These are phyloP conservation scores for Serranochromis macrocephalus DNA, from an alignment of 2,113 vertebrate genomes.

Conservation along the genomic window DNA sequence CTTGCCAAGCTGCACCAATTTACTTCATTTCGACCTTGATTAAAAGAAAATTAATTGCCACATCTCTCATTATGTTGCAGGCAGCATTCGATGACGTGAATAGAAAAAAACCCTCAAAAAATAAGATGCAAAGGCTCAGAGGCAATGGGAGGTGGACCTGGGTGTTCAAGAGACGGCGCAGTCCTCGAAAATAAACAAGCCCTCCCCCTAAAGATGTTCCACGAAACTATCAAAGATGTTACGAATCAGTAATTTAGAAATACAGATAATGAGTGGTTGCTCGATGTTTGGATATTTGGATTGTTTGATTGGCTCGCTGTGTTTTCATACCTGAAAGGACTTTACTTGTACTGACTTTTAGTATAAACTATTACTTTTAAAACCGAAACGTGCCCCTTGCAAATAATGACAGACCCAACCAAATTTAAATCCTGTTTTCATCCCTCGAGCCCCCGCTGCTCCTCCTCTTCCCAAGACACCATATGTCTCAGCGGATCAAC, in stretches of 20 bases:
- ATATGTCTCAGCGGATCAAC: constrained; percentile 75
- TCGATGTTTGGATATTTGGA: background rate
- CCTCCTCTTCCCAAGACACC: constrained; percentile 58
- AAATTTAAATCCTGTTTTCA: constrained; percentile 48
- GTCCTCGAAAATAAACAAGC: constrained; percentile 62
- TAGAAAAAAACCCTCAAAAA: constrained; percentile 69
- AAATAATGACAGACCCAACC: constrained; percentile 50
- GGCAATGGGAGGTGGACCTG: constrained; percentile 60
- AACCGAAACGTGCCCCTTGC: background rate
- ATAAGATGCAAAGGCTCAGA: constrained; percentile 50
- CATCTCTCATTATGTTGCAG: constrained; percentile 98
- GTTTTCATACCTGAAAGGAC: background rate
- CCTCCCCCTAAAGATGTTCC: constrained; percentile 47
- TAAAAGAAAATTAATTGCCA: constrained; percentile 99
- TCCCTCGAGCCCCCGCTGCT: constrained; percentile 24
- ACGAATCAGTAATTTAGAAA: constrained; percentile 22
- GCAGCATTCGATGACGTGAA: constrained; percentile 87
- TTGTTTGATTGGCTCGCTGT: background rate
- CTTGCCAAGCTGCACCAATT: constrained; percentile 95
- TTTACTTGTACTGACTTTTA: background rate
- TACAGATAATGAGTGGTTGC: background rate
- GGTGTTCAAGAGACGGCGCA: constrained; percentile 53
- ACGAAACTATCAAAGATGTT: constrained; percentile 50
- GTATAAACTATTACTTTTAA: background rate
- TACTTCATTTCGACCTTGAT: constrained; percentile 99